Conservation (phyloP, 2,888 invertebrate genomes). For the Tetrapedia diversipes region DNA sequence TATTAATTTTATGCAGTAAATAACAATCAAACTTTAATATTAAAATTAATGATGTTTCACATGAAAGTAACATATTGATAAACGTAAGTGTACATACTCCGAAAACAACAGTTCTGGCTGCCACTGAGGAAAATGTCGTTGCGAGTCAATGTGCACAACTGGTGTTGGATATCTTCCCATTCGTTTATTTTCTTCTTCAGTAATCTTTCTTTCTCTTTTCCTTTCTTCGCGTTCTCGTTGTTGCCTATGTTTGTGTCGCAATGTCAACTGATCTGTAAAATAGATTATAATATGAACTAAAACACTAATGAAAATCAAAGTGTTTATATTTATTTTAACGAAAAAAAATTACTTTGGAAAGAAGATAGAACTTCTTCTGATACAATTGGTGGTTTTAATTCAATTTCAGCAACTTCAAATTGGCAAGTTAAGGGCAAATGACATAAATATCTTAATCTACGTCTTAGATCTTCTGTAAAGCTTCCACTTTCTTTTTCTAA, state of each 20-base stretch:
- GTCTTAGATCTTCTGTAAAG: conserved; percentile 92
- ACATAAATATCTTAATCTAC: conserved; percentile 89
- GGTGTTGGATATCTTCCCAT: conserved; percentile 87
- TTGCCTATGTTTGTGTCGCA: conserved; percentile 88
- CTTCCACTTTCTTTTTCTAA: conserved; percentile 94
- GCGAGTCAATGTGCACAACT: conserved; percentile 87
- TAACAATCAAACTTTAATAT: no score
- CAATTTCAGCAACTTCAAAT: conserved; percentile 95
- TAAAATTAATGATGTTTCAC: no score
- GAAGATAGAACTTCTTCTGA: conserved; percentile 87
- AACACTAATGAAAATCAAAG: neutral
- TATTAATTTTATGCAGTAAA: no score
- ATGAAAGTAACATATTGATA: neutral
- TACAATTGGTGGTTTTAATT: conserved; percentile 89
- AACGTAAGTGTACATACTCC: conserved; percentile 66
- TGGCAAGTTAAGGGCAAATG: conserved; percentile 96
- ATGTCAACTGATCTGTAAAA: conserved; percentile 88
- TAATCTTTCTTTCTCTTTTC: conserved; percentile 90
- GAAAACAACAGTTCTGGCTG: conserved; percentile 70
- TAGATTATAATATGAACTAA: neutral
- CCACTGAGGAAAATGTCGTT: conserved; percentile 85
- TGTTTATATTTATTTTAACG: neutral
- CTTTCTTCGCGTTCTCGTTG: conserved; percentile 91
- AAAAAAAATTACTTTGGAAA: conserved; percentile 87
- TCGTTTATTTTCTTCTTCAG: conserved; percentile 88